A percentile compares a stretch with the other conserved stretches of the same genome.
These are phyloP conservation scores for Lemur catta DNA, from an alignment of 2,797 vertebrate species.

Conservation along the genomic window DNA sequence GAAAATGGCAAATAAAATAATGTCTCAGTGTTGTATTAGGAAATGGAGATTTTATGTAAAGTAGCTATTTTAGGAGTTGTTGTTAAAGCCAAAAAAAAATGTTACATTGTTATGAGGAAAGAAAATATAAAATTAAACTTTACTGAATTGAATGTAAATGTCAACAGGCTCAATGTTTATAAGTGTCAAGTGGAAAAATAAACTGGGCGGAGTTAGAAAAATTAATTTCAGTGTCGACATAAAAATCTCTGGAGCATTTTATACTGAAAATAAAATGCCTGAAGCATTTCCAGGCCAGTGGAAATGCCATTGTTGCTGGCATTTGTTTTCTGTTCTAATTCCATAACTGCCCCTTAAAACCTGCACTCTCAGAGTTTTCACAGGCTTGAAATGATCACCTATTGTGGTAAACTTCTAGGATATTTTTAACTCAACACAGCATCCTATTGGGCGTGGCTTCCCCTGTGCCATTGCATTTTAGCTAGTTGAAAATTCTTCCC, in stretches of 20 bases:
- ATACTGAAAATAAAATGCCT: neutral
- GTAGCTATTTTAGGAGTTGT: neutral
- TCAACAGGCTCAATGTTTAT: neutral
- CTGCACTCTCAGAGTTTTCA: neutral
- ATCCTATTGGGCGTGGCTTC: neutral
- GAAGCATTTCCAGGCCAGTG: neutral
- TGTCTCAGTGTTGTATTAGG: neutral
- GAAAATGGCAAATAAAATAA: neutral
- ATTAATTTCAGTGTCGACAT: neutral
- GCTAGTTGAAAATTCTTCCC: neutral
- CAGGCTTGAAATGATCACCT: neutral
- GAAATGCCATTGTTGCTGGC: neutral
- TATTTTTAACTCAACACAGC: neutral
- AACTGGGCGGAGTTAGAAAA: neutral
- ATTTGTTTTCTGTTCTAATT: neutral
- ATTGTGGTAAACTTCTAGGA: neutral
- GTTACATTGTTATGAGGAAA: neutral
- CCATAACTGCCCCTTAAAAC: neutral
- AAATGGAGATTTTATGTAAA: neutral
- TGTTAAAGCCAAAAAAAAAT: neutral
- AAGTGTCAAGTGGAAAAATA: neutral
- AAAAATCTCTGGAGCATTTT: conserved; percentile 11
- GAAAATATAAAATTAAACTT: conserved; percentile 30
- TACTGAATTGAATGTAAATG: conserved; percentile 32
- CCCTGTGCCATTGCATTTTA: neutral